Base-by-base conservation (phyloP, 2,888 invertebrate genomes). In the Epistrophella euchroma region DNA sequence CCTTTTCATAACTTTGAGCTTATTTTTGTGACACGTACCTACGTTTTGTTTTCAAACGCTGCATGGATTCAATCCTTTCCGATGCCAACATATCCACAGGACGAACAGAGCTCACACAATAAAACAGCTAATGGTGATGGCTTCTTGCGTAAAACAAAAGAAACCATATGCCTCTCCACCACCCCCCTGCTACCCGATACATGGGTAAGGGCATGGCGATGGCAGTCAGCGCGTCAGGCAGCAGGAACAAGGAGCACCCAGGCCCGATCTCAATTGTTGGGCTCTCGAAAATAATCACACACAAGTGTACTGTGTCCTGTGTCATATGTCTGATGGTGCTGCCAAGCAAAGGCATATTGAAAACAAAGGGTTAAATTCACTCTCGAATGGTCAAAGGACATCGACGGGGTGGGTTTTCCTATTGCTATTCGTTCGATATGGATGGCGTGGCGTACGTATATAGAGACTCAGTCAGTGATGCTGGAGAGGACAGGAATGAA, bases 371-470 rank as follows among this genome's bases (percentile, higher is more conserved):
- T 91, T 91, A 90, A 90, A 89, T 90, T 90, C 89, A 91, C 90
- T 91, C 91, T 90, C 90, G 90, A 91, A 89, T 91, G 91, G 91
- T 91, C 91, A 91, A 91, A 91, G 90, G 89, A 89, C 89, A 89
- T 90, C 89, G 89, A 89, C 89, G 90, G 90, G 90, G 88, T 89
- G 89, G 88, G 89, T 87, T 89, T 32, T 32, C 32, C 32, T 32
- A 7, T 25, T 82, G 75, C 32, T 32, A 64, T 66, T 66, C 25
- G 47, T 66, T 66, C 66, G 47, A 66, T 47, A 35, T 66, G 87
- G 70, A 37, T 60, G 43, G 64, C 64, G 28, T 43, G 22, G 7
- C 32, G 15, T n/a, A 32, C 5, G 4, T 47, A 32, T 9, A 50
- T 17, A 68, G 35, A 68, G 22, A 50, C 50, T 50, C 86, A 87